phyloP scores from a whole-genome alignment of 2,888 invertebrate genomes.

The Drosophila nr. medialis region DNA sequence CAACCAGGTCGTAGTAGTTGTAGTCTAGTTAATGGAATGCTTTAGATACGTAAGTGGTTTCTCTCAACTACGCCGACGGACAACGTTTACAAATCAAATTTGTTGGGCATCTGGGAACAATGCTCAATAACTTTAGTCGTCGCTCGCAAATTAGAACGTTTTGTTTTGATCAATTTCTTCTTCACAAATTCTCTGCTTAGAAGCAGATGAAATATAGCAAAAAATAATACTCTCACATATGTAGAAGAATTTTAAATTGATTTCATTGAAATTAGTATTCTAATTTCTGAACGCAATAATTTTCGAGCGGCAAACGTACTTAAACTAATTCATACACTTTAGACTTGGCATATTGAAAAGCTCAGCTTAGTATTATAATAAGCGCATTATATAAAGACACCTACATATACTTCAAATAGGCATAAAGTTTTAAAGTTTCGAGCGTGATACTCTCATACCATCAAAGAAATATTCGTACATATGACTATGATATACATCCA shows the following conservation, averaged over 20 bases:
- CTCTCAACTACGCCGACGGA: conserved; percentile 58
- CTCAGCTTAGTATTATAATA: conserved; percentile 51
- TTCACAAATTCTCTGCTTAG: not conserved
- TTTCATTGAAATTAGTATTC: conserved; percentile 1
- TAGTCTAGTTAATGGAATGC: conserved; percentile 40
- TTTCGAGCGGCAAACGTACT: conserved; percentile 5
- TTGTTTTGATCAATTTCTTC: not conserved
- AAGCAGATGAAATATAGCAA: not conserved
- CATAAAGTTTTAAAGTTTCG: conserved; percentile 59
- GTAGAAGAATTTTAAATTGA: not conserved
- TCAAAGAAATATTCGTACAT: conserved; percentile 41
- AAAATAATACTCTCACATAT: not conserved
- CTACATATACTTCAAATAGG: conserved; percentile 35
- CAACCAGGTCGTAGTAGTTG: conserved; percentile 20
- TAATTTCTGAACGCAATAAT: not conserved
- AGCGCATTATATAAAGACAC: conserved; percentile 39
- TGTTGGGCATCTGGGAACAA: conserved; percentile 40
- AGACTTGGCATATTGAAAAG: conserved; percentile 50
- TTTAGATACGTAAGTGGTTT: conserved; percentile 73
- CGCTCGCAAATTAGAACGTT: not conserved
- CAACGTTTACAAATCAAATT: conserved; percentile 31
- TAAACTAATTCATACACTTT: conserved; percentile 32
- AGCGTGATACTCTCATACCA: conserved; percentile 60
- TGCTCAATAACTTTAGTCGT: conserved; percentile 37
- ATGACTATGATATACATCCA: conserved; percentile 52